These are phyloP conservation scores for Drosophila mimica DNA, from an alignment of 2,888 invertebrate genomes.

Conservation along the genomic window DNA sequence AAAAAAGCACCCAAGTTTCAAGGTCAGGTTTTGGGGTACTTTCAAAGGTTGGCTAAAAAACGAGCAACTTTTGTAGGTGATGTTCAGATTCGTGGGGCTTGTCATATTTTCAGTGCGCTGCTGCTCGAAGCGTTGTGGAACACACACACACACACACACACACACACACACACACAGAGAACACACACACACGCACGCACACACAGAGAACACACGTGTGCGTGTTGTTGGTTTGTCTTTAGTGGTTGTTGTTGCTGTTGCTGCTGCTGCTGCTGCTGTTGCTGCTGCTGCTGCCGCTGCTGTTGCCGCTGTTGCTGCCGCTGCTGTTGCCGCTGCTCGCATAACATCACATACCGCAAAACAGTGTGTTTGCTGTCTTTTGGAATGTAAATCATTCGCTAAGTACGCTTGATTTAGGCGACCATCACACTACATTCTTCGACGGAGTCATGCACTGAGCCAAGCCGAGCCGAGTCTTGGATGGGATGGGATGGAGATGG, in stretches of 20 bases:
- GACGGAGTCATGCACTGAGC: constrained; percentile 58
- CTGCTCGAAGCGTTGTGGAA: constrained; percentile 60
- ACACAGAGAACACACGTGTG: neutral
- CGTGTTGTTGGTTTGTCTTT: constrained; percentile 40
- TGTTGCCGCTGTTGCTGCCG: constrained; percentile 23
- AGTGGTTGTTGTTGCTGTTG: constrained; percentile 39
- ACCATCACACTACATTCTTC: constrained; percentile 81
- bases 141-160: constrained; percentile 39
- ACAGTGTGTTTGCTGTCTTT: constrained; percentile 84
- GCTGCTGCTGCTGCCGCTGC: constrained; percentile 30
- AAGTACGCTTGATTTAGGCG: constrained; percentile 84
- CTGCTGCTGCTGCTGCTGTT: constrained; percentile 16
- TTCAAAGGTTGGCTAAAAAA: neutral
- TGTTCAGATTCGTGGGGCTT: constrained; percentile 31
- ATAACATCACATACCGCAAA: constrained; percentile 84
- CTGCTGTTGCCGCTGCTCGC: constrained; percentile 70
- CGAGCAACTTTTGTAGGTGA: constrained; percentile 57
- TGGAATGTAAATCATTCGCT: constrained; percentile 84
- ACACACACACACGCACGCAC: constrained; percentile 15
- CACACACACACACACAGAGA: neutral
- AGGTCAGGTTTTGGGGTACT: neutral
- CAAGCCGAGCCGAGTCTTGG: constrained; percentile 21
- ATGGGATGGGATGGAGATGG: constrained; percentile 29
- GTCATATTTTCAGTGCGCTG: constrained; percentile 14
- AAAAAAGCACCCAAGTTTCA: neutral